Evolutionary conservation across 1,140 invertebrate genomes (phyloP).

Genomic region (Pseudomyrmex concolor): DNA sequence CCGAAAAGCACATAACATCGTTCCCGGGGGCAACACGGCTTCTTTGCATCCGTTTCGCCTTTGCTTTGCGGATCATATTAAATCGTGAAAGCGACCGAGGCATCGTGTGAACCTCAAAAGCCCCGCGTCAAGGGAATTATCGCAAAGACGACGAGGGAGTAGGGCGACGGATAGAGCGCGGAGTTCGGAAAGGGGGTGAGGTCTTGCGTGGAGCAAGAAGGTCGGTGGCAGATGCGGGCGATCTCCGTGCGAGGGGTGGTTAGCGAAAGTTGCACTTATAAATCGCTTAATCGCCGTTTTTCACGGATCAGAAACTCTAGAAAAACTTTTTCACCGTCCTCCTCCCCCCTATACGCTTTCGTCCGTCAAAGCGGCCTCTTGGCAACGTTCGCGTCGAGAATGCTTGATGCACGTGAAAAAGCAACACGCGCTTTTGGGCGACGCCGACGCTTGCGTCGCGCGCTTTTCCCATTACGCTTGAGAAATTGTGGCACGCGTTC

Average conservation of each 20-base stretch:
- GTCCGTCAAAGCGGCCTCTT: constrained; percentile 27
- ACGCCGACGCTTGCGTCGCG: constrained; percentile 43
- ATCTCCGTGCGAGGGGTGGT: background rate
- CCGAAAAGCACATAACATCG: background rate
- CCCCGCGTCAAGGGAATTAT: constrained; percentile 59
- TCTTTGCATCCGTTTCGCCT: constrained; percentile 16
- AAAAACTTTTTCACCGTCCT: constrained; percentile 70
- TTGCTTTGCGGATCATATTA: background rate
- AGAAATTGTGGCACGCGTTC: constrained; percentile 35
- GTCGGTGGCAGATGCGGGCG: constrained; percentile 20
- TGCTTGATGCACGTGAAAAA: constrained; percentile 74
- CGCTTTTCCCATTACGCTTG: constrained; percentile 63
- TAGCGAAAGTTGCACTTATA: constrained; percentile 65
- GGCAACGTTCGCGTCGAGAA: constrained; percentile 65
- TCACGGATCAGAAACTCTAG: constrained; percentile 78
- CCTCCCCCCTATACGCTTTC: constrained; percentile 2
- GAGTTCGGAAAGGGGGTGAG: background rate
- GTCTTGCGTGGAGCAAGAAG: constrained; percentile 2
- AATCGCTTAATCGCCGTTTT: constrained; percentile 81
- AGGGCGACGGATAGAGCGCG: constrained; percentile 32
- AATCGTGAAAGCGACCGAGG: constrained; percentile 33
- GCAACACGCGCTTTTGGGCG: constrained; percentile 36
- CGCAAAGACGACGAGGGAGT: constrained; percentile 33
- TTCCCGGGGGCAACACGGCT: background rate
- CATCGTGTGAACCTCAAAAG: constrained; percentile 46